Evolutionary conservation across 1,140 invertebrate genomes (phyloP).

Genomic region (Ceratina japonica): DNA sequence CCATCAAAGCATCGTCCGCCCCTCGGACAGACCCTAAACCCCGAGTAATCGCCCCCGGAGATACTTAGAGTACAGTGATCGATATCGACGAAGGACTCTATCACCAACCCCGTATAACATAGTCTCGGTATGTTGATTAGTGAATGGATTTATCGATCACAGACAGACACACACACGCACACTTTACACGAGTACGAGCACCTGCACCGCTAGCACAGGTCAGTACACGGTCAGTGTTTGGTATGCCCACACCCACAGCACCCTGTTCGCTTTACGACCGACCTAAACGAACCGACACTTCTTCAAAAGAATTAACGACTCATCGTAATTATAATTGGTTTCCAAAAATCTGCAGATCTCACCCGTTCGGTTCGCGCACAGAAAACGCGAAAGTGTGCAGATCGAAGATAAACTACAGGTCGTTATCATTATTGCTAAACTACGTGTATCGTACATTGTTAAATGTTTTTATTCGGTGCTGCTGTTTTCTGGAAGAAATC

Average conservation of each 20-base stretch:
- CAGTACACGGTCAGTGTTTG: slow-evolving; percentile 12
- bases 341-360: no score
- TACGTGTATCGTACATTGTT: no score
- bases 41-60: slow-evolving; percentile 28
- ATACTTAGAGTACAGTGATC: slow-evolving; percentile 38
- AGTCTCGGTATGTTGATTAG: slow-evolving; percentile 52
- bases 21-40: slow-evolving; percentile 1
- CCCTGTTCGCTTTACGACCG: not conserved
- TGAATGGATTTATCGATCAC: slow-evolving; percentile 40
- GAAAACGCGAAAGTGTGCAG: no score
- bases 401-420: no score
- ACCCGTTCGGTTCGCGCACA: no score
- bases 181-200: slow-evolving; percentile 4
- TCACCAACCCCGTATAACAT: slow-evolving; percentile 36
- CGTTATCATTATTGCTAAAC: no score
- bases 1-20: slow-evolving; percentile 5
- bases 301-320: not conserved
- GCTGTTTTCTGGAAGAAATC: no score
- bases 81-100: slow-evolving; percentile 35
- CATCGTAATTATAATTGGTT: not conserved
- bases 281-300: no score
- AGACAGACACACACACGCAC: not conserved
- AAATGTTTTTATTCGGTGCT: no score
- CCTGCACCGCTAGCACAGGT: slow-evolving; percentile 26
- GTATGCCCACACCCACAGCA: slow-evolving; percentile 25